Evolutionary conservation across 2,797 vertebrate genomes (phyloP), one percentile per base, ranked within the genome.

Genomic region (Steatocranus sp.): DNA sequence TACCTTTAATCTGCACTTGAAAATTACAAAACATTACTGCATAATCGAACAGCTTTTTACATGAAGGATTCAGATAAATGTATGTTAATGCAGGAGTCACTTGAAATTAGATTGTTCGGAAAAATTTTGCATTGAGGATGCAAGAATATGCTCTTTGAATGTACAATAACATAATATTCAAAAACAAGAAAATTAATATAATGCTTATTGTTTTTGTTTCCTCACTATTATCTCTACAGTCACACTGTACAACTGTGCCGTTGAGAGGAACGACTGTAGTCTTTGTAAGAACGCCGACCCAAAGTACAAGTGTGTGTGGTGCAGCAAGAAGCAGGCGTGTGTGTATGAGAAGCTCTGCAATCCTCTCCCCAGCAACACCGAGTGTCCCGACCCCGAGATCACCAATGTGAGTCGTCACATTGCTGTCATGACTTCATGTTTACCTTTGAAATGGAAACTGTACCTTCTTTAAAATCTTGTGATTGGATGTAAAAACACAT

Each of bases 191-290:
- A 6, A 61, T 20, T 2, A n/a, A 61, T n/a, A 32, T 68, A 14
- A 41, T 41, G 5, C 20, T 48, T 7, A 43, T 32, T 54, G 34
- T 74, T 53, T 32, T 5, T 34, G 23, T 6, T 27, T 11, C 11
- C 32, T 46, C 12, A 4, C 38, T 51, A 1, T 27, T 6, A 82
- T 17, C 34, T 7, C 6, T 48, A 5, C 87, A 99, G 98, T 99
- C 87, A 99, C 97, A 11, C 95, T 99, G 46, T 99, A 99, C 93
- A 99, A 98, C 95, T 99, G 98, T 93, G 98, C 97, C 10, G 92
- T 97, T 5, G 98, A 97, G 84, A 96, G 98, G 41, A 96, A 96
- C 0, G 98, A 99, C 95, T 99, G 98, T 87, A 99, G 98, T 83
- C 94, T 99, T 51, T 99, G 98, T 86, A 97, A 97, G 32, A 97